phyloP scores from a whole-genome alignment of 2,888 invertebrate species.

The Brachyptera putata region DNA sequence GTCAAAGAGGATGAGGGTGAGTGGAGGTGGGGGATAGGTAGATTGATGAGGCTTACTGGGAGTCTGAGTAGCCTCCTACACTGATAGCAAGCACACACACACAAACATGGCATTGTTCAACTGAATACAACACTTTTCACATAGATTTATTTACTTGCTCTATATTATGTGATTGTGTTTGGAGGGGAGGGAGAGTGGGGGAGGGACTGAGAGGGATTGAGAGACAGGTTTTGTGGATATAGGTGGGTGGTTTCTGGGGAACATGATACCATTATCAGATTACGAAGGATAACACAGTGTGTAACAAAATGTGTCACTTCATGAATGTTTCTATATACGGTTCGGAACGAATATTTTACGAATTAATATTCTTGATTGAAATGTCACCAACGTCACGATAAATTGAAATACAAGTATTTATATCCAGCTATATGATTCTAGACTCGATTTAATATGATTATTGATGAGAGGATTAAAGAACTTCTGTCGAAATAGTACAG shows the following conservation, averaged over 20 bases:
- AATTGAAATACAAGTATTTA: too few species aligned
- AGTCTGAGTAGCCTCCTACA: background rate
- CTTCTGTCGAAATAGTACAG: too few species aligned
- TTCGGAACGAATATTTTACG: background rate
- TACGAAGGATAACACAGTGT: constrained; percentile 9
- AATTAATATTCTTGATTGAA: too few species aligned
- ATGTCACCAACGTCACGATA: too few species aligned
- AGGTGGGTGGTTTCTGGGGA: background rate
- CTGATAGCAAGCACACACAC: too few species aligned
- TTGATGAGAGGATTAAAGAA: too few species aligned
- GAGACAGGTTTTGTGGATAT: background rate
- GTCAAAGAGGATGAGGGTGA: background rate
- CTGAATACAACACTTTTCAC: constrained; percentile 21
- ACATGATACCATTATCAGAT: constrained; percentile 19
- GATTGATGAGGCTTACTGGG: background rate
- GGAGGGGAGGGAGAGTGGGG: background rate
- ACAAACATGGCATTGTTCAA: constrained; percentile 1
- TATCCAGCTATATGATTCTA: too few species aligned
- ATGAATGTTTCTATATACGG: background rate
- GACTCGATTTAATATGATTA: too few species aligned
- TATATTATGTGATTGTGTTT: background rate
- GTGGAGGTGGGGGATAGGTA: background rate
- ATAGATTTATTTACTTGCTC: constrained; percentile 23
- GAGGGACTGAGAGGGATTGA: background rate
- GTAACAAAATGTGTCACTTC: constrained; percentile 1